Conservation (phyloP, 2,113 vertebrate species). For the Rhizomys pruinosus region DNA sequence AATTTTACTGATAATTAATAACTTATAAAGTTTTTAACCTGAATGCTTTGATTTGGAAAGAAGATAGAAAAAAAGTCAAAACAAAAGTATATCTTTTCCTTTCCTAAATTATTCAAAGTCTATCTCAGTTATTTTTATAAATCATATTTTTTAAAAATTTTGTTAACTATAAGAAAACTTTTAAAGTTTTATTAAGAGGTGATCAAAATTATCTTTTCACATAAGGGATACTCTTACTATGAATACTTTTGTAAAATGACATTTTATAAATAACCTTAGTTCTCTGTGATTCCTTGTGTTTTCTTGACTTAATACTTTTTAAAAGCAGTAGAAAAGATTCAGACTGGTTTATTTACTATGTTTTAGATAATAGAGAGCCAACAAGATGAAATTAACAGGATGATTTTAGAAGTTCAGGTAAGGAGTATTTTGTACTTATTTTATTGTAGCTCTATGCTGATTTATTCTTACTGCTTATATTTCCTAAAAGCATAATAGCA, state of each 20-base stretch:
- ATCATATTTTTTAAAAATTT: slow-evolving; percentile 32
- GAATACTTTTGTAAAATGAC: too few relatives aligned
- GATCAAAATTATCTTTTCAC: not conserved
- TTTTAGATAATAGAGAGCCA: slow-evolving; percentile 93
- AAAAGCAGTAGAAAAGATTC: slow-evolving; percentile 38
- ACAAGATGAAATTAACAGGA: slow-evolving; percentile 91
- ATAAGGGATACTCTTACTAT: not conserved
- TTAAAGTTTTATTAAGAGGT: not conserved
- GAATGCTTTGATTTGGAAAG: slow-evolving; percentile 42
- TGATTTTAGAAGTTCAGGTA: slow-evolving; percentile 90
- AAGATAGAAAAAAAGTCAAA: slow-evolving; percentile 33
- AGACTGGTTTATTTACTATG: slow-evolving; percentile 67
- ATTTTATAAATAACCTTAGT: too few relatives aligned
- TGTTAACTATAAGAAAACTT: slow-evolving; percentile 16
- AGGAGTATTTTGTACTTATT: slow-evolving; percentile 72
- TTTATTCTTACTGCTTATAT: not conserved
- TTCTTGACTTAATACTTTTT: slow-evolving; percentile 56
- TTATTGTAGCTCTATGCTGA: slow-evolving; percentile 6
- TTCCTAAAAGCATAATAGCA: not conserved
- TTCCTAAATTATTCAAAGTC: slow-evolving; percentile 45
- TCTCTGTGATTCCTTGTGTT: slow-evolving; percentile 20
- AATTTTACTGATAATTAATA: slow-evolving; percentile 34
- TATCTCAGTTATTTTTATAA: slow-evolving; percentile 51
- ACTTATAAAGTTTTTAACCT: slow-evolving; percentile 27
- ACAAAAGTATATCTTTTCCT: slow-evolving; percentile 34